Conservation (phyloP, 1,140 invertebrate species). For the Philotrypesis tridentata region DNA sequence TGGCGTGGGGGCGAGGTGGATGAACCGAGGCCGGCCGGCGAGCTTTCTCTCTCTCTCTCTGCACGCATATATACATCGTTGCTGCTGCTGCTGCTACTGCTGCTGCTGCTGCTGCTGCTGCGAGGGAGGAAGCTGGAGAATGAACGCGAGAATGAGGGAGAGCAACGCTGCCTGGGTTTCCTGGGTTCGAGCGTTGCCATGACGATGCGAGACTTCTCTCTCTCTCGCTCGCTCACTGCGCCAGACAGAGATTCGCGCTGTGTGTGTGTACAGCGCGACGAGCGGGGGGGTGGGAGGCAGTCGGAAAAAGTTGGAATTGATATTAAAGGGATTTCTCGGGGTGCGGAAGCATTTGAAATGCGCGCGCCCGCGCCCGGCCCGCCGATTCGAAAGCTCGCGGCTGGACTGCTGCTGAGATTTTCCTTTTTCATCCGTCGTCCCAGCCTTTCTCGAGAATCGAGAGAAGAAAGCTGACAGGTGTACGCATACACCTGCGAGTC, state of each 20-base stretch:
- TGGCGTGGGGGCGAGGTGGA: slow-evolving; percentile 30
- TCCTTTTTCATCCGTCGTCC: no score
- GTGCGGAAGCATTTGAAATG: background rate
- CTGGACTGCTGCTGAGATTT: background rate
- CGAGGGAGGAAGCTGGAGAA: slow-evolving; percentile 42
- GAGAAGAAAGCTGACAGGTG: no score
- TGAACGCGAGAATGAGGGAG: slow-evolving; percentile 38
- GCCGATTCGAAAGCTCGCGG: background rate
- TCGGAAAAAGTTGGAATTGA: background rate
- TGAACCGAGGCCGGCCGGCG: slow-evolving; percentile 38
- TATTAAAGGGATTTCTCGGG: slow-evolving; percentile 15
- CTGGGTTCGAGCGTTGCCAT: slow-evolving; percentile 70
- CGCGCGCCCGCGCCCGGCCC: no score
- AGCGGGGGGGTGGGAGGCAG: background rate
- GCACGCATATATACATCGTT: background rate
- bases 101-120: no score
- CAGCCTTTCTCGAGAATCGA: no score
- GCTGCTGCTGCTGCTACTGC: background rate
- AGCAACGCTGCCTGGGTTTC: slow-evolving; percentile 65
- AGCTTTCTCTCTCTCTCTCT: background rate
- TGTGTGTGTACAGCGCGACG: background rate
- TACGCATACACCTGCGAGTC: no score
- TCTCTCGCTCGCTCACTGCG: slow-evolving; percentile 14
- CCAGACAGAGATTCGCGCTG: background rate
- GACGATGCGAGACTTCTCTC: slow-evolving; percentile 57